Base-by-base conservation (phyloP, 2,888 invertebrate genomes). In the Rhagonycha fulva region DNA sequence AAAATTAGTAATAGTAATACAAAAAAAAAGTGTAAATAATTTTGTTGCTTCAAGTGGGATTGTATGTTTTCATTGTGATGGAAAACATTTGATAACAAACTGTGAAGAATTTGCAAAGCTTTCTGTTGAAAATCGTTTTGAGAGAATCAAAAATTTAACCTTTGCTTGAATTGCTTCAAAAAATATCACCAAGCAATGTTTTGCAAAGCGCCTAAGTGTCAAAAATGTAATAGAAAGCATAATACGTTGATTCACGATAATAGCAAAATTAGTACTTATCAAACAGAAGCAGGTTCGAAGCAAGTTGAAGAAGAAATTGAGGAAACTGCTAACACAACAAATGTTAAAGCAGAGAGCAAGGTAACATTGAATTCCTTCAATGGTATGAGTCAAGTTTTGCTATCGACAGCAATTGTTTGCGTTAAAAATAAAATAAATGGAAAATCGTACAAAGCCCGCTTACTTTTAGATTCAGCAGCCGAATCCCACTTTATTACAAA, bases 91-190 rank as follows among this genome's bases (percentile, higher is more conserved):
- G n/a, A n/a, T n/a, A n/a, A n/a, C n/a, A n/a, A n/a, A n/a, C n/a
- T n/a, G n/a, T n/a, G n/a, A n/a, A n/a, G 62, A 69, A 9, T 73
- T 76, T 32, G n/a, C 63, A n/a, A 14, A 62, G 14, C 67, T 79
- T 14, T 11, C 69, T 2, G 24, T 68, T 24, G 47, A 66, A 62
- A 28, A 72, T 9, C 24, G 73, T 3, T 61, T 62, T 9, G 14
- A 9, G 0, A 28, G 71, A 32, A 71, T 68, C 0, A 79, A 72
- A 62, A 26, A 61, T 26, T 66, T 26, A 60, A 74, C 11, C 61
- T 79, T 11, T 80, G 80, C 14, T 14, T 72, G 14, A 79, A 79
- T 70, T 80, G 80, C 62, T n/a, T 79, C n/a, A 62, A 68, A 24
- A 69, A 47, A 28, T 75, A 70, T 23, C 80, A 80, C 74, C 23